Percentiles rank a stretch among this genome's conserved stretches.
phyloP scores from a whole-genome alignment of 2,797 vertebrate species.

The Paguma larvata region DNA sequence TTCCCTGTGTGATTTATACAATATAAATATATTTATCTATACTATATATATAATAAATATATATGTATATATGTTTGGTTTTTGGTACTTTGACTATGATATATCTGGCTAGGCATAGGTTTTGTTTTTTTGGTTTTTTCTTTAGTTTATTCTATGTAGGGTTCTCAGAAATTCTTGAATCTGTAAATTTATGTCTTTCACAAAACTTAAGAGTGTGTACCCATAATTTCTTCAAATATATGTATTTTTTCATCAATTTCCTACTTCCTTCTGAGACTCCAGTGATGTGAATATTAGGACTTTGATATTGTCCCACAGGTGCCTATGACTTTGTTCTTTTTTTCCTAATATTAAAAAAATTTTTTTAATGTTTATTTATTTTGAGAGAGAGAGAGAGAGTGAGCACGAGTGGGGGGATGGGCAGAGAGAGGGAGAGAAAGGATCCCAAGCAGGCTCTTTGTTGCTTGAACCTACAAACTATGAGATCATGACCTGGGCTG shows the following conservation, averaged over 20 bases:
- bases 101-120: background rate
- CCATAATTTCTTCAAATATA: background rate
- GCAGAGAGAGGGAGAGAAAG: no score
- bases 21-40: background rate
- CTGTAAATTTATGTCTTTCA: background rate
- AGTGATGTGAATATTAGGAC: background rate
- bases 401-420: no score
- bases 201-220: background rate
- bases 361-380: background rate
- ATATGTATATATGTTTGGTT: background rate
- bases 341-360: no score
- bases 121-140: background rate
- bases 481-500: no score
- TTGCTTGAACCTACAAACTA: no score
- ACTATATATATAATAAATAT: background rate
- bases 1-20: background rate
- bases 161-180: slow-evolving; percentile 11
- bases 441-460: no score
- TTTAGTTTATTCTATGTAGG: background rate
- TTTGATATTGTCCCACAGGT: background rate
- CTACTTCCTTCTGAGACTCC: background rate
- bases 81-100: background rate
- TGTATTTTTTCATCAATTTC: background rate
- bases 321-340: background rate
- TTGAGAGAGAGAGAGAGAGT: no score